Evolutionary conservation across 2,888 invertebrate genomes (phyloP), one percentile per base, ranked within the genome.

Genomic region (Ophraella communa): DNA sequence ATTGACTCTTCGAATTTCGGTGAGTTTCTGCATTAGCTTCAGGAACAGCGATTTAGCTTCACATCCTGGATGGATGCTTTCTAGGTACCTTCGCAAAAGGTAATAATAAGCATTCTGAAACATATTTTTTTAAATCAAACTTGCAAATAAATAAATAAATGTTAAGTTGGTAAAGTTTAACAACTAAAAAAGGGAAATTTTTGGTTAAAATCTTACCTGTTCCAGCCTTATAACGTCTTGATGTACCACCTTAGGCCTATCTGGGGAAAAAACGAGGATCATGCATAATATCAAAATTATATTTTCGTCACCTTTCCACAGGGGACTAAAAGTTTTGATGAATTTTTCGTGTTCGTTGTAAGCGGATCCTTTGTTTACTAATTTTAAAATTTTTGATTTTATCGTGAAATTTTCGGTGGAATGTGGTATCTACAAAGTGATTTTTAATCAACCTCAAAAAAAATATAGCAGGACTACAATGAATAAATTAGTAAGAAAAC

Each of bases 231-330:
- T 91, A 53, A 94, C 93, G 79, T 94, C 94, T 18, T 88, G 85
- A 79, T 95, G 95, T 72, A 94, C 88, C 17, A 95, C 90, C 73
- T 90, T 87, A 1, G 90, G 85, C 62, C 96, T 83, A 66, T 91
- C 89, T 0, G 97, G 95, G 57, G 93, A 90, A 82, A 98, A 98
- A 52, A 98, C 84, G 68, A 94, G 87, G 67, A 98, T 94, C 72
- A 96, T 95, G 77, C 93, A 93, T 81, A 98, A 86, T 74, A 98
- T 91, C 21, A 96, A 87, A 79, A 98, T 94, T 59, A 98, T 89
- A 79, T 92, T 91, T 80, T 94, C 93, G 84, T 98, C 96, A 45
- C 87, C 86, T 24, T 95, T 86, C 91, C 95, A 95, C 70, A 90
- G 87, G 49, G 91, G 87, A 78, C 93, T 92, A 80, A 98, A 95